Evolutionary conservation across 2,888 invertebrate genomes (phyloP), one percentile per base, ranked within the genome.

Genomic region (Crematogaster levior): DNA sequence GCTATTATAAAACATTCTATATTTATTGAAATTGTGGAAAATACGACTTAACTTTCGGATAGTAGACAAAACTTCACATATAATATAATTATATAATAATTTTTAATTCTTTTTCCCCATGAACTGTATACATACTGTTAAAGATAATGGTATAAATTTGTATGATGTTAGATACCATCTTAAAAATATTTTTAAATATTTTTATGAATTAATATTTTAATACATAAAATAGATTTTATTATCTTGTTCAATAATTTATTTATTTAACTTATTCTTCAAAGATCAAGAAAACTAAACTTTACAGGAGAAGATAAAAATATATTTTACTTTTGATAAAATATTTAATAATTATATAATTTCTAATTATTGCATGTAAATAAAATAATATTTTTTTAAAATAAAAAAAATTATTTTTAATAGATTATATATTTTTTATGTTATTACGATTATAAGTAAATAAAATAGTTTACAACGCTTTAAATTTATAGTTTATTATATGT

Each of bases 21-120:
- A 84, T 82, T 87, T 87, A 84, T 88, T 85, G 83, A 87, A 87
- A 88, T 88, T 84, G n/a, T n/a, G 83, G 63, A 85, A 89, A 85
- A 87, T 85, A 83, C 74, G 82, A 84, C 84, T 86, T 85, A 84
- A 84, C 72, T 87, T 87, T 81, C n/a, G 46, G 30, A 21, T 51
- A 1, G 6, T 30, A 12, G 15, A 56, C 37, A 24, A 21, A 40
- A 15, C 7, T 53, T 15, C 3, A 7, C 5, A 0, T 37, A 34
- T 61, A 37, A 74, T 27, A n/a, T 34, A 34, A 34, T 34, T n/a
- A 9, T 27, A 24, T 18, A 1, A 37, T 65, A 51, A 48, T 18
- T 21, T 34, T 15, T 6, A 21, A n/a, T 56, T 27, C 3, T 21
- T 21, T n/a, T 1, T 0, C 12, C 15, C 1, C 0, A 24, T 1